A percentile compares a stretch with the other conserved stretches of the same genome.
Conservation (phyloP, 53 echinoderm and acorn worm genomes). For the Actinopyga echinites region DNA sequence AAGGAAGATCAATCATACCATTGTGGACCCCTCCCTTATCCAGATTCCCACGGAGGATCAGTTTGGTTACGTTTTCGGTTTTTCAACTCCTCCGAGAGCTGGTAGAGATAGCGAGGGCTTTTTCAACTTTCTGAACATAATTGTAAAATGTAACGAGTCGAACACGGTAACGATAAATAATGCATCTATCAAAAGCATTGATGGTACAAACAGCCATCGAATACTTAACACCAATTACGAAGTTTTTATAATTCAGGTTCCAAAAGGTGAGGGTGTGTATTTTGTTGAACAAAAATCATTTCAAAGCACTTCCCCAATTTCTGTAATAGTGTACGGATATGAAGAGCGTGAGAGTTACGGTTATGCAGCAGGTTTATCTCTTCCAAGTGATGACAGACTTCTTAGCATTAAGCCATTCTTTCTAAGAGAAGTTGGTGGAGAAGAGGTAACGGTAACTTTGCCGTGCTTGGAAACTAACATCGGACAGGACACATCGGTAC, state of each 20-base stretch:
- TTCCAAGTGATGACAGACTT: too few species aligned
- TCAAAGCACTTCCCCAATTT: constrained; percentile 39
- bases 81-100: constrained; percentile 60
- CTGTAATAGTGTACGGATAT: too few species aligned
- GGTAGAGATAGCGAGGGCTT: constrained; percentile 41
- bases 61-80: constrained; percentile 62
- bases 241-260: constrained; percentile 49
- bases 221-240: constrained; percentile 46
- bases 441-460: constrained; percentile 38
- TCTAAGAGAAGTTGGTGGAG: too few species aligned
- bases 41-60: constrained; percentile 67
- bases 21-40: constrained; percentile 65
- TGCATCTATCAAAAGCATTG: too few species aligned
- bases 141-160: constrained; percentile 38
- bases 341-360: constrained; percentile 54
- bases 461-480: too few species aligned
- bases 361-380: too few species aligned
- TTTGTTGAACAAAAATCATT: too few species aligned
- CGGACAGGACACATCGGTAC: too few species aligned
- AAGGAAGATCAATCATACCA: constrained; percentile 5
- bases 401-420: too few species aligned
- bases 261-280: constrained; percentile 70
- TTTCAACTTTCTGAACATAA: too few species aligned
- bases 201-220: not conserved
- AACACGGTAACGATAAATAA: constrained; percentile 54